Percentiles rank a stretch among this genome's conserved stretches.
phyloP scores from a whole-genome alignment of 1,140 invertebrate species.

The Colletes gigas region DNA sequence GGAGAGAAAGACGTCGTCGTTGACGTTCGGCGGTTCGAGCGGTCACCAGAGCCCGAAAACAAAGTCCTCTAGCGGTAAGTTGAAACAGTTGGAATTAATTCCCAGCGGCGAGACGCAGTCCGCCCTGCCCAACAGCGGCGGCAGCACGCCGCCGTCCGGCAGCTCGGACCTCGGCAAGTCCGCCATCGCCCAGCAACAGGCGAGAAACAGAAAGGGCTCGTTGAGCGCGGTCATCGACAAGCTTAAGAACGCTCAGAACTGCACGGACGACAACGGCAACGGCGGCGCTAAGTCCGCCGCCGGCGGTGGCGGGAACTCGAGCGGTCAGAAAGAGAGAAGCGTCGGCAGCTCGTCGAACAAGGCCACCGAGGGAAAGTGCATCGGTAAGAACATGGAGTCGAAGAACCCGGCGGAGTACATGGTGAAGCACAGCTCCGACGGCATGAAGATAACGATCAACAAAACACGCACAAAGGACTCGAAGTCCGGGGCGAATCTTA shows the following conservation, averaged over 20 bases:
- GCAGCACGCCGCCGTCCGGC: constrained; percentile 81
- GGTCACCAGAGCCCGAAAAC: constrained; percentile 85
- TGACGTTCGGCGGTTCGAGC: constrained; percentile 79
- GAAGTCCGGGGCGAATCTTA: constrained; percentile 77
- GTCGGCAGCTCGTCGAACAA: constrained; percentile 68
- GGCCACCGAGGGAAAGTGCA: constrained; percentile 80
- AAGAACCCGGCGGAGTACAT: constrained; percentile 91
- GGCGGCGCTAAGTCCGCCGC: constrained; percentile 68
- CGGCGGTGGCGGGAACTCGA: constrained; percentile 63
- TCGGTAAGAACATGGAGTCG: constrained; percentile 82
- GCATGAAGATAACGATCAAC: constrained; percentile 94
- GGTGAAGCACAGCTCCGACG: constrained; percentile 91
- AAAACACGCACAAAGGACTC: constrained; percentile 89
- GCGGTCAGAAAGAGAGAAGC: constrained; percentile 72
- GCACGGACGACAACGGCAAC: constrained; percentile 79
- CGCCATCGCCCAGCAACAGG: constrained; percentile 82
- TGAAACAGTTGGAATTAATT: constrained; percentile 85
- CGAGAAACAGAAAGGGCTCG: constrained; percentile 88
- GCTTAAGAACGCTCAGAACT: constrained; percentile 88
- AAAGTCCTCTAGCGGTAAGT: constrained; percentile 85
- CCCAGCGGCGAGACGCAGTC: constrained; percentile 68
- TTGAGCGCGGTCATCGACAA: constrained; percentile 93
- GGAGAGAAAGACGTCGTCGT: constrained; percentile 83
- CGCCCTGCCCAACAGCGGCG: constrained; percentile 50
- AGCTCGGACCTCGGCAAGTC: constrained; percentile 82